phyloP scores from a whole-genome alignment of 2,888 invertebrate genomes.

The Epinotia nisella region DNA sequence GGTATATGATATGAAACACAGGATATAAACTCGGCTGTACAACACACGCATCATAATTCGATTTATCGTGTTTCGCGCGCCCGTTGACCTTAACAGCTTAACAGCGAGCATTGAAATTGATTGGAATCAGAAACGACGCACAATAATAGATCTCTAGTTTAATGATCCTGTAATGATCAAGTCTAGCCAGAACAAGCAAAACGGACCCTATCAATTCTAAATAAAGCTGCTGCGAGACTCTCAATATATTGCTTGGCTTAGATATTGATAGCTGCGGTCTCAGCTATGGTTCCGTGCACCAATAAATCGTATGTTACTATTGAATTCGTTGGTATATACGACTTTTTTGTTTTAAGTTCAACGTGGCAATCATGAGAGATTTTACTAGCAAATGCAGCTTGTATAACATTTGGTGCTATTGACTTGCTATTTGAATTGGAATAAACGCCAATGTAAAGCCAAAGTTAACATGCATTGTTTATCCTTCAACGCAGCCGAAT shows the following conservation, averaged over 20 bases:
- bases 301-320: neutral
- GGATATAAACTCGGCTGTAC: too few relatives aligned
- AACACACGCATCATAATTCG: too few relatives aligned
- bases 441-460: too few relatives aligned
- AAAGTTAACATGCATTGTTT: too few relatives aligned
- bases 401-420: neutral
- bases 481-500: too few relatives aligned
- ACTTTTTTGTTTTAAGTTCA: neutral
- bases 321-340: neutral
- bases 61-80: too few relatives aligned
- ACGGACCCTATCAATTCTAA: slow-evolving; percentile 32
- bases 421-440: neutral
- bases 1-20: too few relatives aligned
- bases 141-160: neutral
- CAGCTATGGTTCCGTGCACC: neutral
- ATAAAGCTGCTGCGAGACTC: slow-evolving; percentile 13
- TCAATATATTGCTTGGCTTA: slow-evolving; percentile 23
- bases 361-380: neutral
- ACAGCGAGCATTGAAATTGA: neutral
- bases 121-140: neutral
- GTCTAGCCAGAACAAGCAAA: neutral
- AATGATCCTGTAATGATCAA: neutral
- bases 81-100: neutral
- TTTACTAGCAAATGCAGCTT: slow-evolving; percentile 1
- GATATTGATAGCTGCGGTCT: neutral